phyloP scores from a whole-genome alignment of 2,797 vertebrate genomes.

The Thalassophryne amazonica region DNA sequence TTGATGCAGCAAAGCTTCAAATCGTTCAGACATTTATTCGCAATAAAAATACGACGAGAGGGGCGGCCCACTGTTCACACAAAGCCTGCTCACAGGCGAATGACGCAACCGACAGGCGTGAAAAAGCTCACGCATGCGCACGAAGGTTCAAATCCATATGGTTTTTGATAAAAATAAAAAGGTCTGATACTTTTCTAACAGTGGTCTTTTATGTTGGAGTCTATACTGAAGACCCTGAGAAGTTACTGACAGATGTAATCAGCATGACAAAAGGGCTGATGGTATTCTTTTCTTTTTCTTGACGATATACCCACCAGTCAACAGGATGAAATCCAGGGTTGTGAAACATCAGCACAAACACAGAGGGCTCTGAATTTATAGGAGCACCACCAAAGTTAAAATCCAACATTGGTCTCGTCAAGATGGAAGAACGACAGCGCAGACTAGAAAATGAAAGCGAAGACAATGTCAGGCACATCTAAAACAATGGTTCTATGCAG shows the following conservation, averaged over 20 bases:
- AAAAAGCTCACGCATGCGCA: too few species aligned
- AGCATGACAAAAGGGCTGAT: neutral
- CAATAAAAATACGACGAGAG: too few species aligned
- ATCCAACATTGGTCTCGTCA: constrained; percentile 80
- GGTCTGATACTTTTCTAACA: too few species aligned
- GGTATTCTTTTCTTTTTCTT: neutral
- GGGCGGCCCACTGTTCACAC: too few species aligned
- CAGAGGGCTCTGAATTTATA: constrained; percentile 75
- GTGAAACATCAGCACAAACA: constrained; percentile 80
- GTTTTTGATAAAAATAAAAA: too few species aligned
- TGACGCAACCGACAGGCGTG: too few species aligned
- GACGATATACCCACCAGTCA: constrained; percentile 87
- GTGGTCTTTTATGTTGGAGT: neutral
- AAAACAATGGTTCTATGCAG: too few species aligned
- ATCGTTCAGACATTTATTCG: too few species aligned
- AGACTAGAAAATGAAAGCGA: constrained; percentile 55
- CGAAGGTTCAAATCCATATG: too few species aligned
- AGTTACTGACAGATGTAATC: neutral
- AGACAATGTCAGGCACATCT: neutral
- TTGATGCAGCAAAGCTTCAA: too few species aligned
- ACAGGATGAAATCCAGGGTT: constrained; percentile 84
- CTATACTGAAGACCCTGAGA: neutral
- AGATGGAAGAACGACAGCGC: constrained; percentile 67
- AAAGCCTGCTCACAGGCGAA: too few species aligned
- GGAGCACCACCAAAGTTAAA: constrained; percentile 88